phyloP scores from a whole-genome alignment of 2,888 invertebrate species.

The Chrysotoxum bicinctum region DNA sequence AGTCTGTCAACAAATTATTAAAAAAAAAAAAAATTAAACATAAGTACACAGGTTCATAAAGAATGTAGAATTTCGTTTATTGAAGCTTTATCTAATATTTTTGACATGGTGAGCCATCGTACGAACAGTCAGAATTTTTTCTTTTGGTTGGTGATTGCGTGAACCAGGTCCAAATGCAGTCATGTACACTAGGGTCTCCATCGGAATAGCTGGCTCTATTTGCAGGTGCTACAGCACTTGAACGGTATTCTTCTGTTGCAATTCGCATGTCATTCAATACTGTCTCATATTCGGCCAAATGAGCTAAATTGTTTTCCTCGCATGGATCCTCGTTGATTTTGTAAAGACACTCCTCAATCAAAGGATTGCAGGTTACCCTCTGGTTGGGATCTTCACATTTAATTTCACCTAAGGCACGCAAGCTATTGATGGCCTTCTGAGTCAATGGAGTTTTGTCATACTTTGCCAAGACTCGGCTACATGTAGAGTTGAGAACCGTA shows the following conservation, averaged over 20 bases:
- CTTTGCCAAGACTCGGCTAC: slow-evolving; percentile 73
- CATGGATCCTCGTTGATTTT: slow-evolving; percentile 83
- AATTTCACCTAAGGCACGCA: slow-evolving; percentile 73
- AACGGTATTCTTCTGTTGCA: slow-evolving; percentile 80
- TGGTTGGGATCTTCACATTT: slow-evolving; percentile 71
- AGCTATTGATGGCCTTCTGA: slow-evolving; percentile 53
- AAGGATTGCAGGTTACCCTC: slow-evolving; percentile 76
- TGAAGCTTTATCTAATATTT: background rate
- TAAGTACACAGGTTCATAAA: too few species aligned
- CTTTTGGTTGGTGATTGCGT: slow-evolving; percentile 45
- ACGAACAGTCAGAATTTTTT: background rate
- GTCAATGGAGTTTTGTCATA: slow-evolving; percentile 73
- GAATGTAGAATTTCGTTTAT: background rate
- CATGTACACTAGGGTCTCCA: slow-evolving; percentile 83
- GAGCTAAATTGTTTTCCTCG: slow-evolving; percentile 80
- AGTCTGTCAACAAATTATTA: too few species aligned
- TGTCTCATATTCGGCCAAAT: slow-evolving; percentile 58
- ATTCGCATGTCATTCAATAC: slow-evolving; percentile 79
- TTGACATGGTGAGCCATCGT: background rate
- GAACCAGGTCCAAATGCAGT: slow-evolving; percentile 84
- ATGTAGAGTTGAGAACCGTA: slow-evolving; percentile 75
- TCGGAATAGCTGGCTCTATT: slow-evolving; percentile 82
- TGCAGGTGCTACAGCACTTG: slow-evolving; percentile 80
- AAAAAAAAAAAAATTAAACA: too few species aligned
- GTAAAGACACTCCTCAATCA: slow-evolving; percentile 82